Evolutionary conservation across 1,140 invertebrate genomes (phyloP).

Genomic region (Papilio polytes): DNA sequence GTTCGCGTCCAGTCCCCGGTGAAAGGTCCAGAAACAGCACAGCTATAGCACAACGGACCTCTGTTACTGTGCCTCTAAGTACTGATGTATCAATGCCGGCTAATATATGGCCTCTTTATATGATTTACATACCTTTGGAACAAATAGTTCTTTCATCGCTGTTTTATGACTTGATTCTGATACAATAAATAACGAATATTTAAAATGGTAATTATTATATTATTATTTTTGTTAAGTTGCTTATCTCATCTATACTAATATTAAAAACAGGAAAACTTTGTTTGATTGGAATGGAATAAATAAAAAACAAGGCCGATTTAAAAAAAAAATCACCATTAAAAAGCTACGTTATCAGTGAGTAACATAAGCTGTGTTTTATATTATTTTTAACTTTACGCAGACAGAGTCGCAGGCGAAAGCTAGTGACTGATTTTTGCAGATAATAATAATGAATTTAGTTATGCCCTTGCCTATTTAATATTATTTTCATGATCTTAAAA

Average conservation of each 20-base stretch:
- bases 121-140: neutral
- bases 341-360: no score
- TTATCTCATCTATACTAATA: neutral
- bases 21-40: conserved; percentile 15
- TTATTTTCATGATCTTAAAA: neutral
- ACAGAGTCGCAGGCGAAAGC: no score
- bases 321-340: no score
- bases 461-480: neutral
- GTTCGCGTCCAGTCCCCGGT: conserved; percentile 22
- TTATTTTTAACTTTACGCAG: no score
- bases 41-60: neutral
- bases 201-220: neutral
- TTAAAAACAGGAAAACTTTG: no score
- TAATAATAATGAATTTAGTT: neutral
- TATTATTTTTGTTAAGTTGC: no score
- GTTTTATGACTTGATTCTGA: neutral
- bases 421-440: neutral
- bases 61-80: conserved; percentile 1
- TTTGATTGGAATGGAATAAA: neutral
- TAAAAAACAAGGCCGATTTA: no score
- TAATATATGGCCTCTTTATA: neutral
- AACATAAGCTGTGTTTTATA: no score
- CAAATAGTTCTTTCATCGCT: neutral
- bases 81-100: conserved; percentile 6
- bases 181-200: neutral